These are phyloP conservation scores for Rotaria sp. DNA, from an alignment of 2,888 invertebrate genomes.

Conservation along the genomic window DNA sequence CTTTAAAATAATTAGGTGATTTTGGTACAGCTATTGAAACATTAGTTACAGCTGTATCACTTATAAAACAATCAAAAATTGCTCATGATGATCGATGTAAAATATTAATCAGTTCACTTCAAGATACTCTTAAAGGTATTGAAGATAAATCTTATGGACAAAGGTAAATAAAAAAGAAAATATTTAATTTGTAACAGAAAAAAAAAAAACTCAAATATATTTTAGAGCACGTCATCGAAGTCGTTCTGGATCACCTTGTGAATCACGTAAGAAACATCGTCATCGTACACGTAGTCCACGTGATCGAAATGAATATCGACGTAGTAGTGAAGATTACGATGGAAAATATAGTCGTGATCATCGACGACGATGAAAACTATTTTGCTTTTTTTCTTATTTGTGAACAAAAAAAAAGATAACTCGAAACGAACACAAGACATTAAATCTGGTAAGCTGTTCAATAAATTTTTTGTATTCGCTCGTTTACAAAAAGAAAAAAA, in stretches of 20 bases:
- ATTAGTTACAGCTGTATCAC: slow-evolving; percentile 89
- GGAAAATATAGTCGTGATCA: slow-evolving; percentile 23
- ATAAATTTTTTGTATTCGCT: not conserved
- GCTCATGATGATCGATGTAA: slow-evolving; percentile 94
- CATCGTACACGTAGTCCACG: slow-evolving; percentile 37
- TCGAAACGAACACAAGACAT: not conserved
- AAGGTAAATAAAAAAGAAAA: not conserved
- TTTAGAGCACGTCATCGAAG: not conserved
- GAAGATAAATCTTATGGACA: slow-evolving; percentile 81
- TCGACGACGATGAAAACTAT: not conserved
- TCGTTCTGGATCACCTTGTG: slow-evolving; percentile 21
- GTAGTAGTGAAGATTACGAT: slow-evolving; percentile 14
- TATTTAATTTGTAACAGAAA: no score
- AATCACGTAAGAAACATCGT: slow-evolving; percentile 11
- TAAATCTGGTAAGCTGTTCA: not conserved
- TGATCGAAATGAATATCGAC: slow-evolving; percentile 19
- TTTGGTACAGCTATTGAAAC: slow-evolving; percentile 97
- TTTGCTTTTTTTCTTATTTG: not conserved
- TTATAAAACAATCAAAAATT: slow-evolving; percentile 94
- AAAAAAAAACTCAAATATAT: no score
- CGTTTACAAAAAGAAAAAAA: not conserved
- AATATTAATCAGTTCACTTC: slow-evolving; percentile 86
- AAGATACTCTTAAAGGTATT: slow-evolving; percentile 90
- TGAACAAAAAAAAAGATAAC: not conserved
- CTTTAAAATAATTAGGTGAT: slow-evolving; percentile 62